A percentile compares a stretch with the other conserved stretches of the same genome.
Evolutionary conservation across 2,797 vertebrate genomes (phyloP).

Genomic region (Fistularia tabacaria): DNA sequence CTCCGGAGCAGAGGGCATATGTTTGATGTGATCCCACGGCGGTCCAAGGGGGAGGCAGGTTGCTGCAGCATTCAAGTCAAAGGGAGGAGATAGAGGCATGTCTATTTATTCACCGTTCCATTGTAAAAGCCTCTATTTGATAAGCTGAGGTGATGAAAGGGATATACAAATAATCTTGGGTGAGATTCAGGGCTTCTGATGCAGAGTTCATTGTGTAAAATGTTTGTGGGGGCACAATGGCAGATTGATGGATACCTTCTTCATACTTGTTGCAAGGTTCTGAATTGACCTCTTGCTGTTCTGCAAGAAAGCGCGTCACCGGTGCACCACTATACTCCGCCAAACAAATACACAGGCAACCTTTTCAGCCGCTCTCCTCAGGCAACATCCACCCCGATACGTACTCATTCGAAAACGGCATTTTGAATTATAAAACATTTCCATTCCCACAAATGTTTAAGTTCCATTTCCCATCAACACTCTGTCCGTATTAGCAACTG

Average conservation of each 20-base stretch:
- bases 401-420: no score
- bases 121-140: slow-evolving; percentile 55
- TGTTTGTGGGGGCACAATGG: slow-evolving; percentile 8
- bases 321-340: slow-evolving; percentile 3
- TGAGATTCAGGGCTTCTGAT: slow-evolving; percentile 17
- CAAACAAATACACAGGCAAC: no score
- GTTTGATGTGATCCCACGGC: slow-evolving; percentile 58
- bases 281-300: slow-evolving; percentile 26
- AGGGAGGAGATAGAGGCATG: slow-evolving; percentile 57
- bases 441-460: no score
- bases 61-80: slow-evolving; percentile 56
- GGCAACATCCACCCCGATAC: no score
- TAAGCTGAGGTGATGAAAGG: slow-evolving; percentile 34
- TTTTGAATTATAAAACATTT: no score
- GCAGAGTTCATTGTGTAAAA: slow-evolving; percentile 14
- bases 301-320: slow-evolving; percentile 16
- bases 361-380: not conserved
- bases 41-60: slow-evolving; percentile 46
- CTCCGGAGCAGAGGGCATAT: slow-evolving; percentile 55
- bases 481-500: no score
- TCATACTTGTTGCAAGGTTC: slow-evolving; percentile 9
- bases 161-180: slow-evolving; percentile 6
- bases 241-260: slow-evolving; percentile 2
- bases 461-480: no score
- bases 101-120: slow-evolving; percentile 39